phyloP scores from a whole-genome alignment of 2,113 vertebrate genomes.

The Chinchilla lanigera region DNA sequence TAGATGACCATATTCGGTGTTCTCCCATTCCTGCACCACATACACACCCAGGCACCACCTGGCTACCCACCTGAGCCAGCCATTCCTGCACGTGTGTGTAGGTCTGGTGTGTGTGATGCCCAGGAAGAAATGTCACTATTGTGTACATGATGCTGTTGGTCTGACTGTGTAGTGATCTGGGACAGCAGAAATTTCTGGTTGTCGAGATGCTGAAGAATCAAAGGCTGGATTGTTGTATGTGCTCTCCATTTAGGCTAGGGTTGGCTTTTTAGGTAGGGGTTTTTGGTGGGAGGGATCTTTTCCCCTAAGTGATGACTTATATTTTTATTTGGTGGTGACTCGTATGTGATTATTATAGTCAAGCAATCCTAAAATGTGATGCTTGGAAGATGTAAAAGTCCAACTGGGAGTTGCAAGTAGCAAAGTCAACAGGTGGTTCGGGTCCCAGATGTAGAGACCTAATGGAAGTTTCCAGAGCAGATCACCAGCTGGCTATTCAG shows the following conservation, averaged over 20 bases:
- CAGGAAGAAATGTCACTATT: neutral
- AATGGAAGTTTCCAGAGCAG: neutral
- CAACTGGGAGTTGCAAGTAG: neutral
- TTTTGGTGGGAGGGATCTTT: neutral
- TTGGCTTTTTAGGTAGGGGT: neutral
- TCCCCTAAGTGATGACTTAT: neutral
- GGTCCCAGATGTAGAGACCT: neutral
- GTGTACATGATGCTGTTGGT: neutral
- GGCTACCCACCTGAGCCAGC: neutral
- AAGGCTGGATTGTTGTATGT: neutral
- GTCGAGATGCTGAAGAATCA: neutral
- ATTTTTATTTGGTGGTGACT: neutral
- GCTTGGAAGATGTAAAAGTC: slow-evolving; percentile 24
- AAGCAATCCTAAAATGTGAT: neutral
- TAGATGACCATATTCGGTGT: neutral
- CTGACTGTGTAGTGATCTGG: neutral
- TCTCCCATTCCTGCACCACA: fast-evolving
- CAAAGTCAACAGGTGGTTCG: neutral
- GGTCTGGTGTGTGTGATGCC: too few species aligned
- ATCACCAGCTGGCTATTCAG: neutral
- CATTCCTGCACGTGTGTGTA: neutral
- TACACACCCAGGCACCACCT: neutral
- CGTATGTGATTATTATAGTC: neutral
- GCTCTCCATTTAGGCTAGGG: neutral
- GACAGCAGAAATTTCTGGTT: neutral